Percentiles rank a stretch among this genome's conserved stretches.
Conservation (phyloP, 2,888 invertebrate genomes). For the Drosophila merina region DNA sequence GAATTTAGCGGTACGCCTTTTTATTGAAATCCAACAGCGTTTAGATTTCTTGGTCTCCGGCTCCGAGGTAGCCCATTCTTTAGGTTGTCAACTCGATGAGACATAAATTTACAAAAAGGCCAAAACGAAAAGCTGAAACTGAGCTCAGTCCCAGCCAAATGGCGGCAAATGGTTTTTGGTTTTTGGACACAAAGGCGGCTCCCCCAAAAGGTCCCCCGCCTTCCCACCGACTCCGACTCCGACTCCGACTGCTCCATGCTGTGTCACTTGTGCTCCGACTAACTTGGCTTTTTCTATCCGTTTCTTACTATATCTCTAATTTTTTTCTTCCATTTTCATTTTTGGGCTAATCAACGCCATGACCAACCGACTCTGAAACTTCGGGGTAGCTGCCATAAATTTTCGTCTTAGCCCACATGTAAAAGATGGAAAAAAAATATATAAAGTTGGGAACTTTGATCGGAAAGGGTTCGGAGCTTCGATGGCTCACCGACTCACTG, state of each 20-base stretch:
- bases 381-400: conserved; percentile 68
- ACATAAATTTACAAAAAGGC: conserved; percentile 77
- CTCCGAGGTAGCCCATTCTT: conserved; percentile 67
- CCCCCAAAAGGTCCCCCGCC: conserved; percentile 16
- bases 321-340: conserved; percentile 28
- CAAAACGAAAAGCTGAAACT: conserved; percentile 64
- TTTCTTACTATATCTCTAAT: conserved; percentile 13
- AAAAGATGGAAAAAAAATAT: conserved; percentile 36
- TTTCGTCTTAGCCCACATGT: conserved; percentile 71
- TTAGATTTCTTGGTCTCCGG: conserved; percentile 39
- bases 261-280: conserved; percentile 71
- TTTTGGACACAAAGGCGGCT: conserved; percentile 59
- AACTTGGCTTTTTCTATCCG: conserved; percentile 25
- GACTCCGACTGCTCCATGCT: conserved; percentile 62
- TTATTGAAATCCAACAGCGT: conserved; percentile 54
- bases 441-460: conserved; percentile 32
- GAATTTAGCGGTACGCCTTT: conserved; percentile 79
- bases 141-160: conserved; percentile 52
- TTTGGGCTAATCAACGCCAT: conserved; percentile 69
- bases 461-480: conserved; percentile 21
- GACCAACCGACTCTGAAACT: conserved; percentile 55
- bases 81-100: conserved; percentile 79
- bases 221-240: background rate
- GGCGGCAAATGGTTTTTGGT: conserved; percentile 65
- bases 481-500: background rate